Base-by-base conservation (phyloP, 2,888 invertebrate genomes). In the Endotricha flammealis region DNA sequence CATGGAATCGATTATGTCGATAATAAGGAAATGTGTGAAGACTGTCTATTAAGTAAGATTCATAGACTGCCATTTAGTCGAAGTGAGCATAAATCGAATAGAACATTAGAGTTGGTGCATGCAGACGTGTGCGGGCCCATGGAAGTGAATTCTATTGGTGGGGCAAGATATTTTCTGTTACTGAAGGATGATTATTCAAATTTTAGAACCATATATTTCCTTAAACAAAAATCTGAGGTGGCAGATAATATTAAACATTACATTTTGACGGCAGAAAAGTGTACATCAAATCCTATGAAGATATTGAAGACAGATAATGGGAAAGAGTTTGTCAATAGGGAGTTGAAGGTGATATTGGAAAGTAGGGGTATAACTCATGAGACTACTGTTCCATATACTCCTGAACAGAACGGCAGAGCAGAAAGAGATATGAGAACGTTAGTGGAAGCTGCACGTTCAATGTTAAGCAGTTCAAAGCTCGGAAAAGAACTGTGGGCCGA, bases 401-500 rank as follows among this genome's bases (percentile, higher is more conserved):
- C 39, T 1, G 29, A 39, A 22, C 39, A 43, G 9, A 43, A 43
- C 11, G 43, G 43, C 0, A 29, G 9, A 9, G 27, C 36, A 1
- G 40, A 43, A 16, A 6, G 40, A 2, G 43, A 40, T 11, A 41
- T 25, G 5, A 12, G 44, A 8, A 44, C 36, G 6, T 1, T 44
- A 9, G 27, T 34, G 4, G 38, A 44, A 28, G 38, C 38, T 2
- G 38, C 44, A 5, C 36, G 38, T 12, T 36, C 41, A 3, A 36
- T 44, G 38, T 23, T 40, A 13, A 11, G 17, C 20, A 24, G 12
- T 3, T 37, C 46, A 0, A 38, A 33, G 4, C 7, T 40, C 13
- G 8, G 10, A 1, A 40, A 29, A 10, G 17, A 1, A 12, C 13
- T 32, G 13, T 33, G 14, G 40, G 29, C 36, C 7, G 33, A 20